These are phyloP conservation scores for Platyscapa corneri DNA, from an alignment of 1,140 invertebrate species.

Conservation along the genomic window DNA sequence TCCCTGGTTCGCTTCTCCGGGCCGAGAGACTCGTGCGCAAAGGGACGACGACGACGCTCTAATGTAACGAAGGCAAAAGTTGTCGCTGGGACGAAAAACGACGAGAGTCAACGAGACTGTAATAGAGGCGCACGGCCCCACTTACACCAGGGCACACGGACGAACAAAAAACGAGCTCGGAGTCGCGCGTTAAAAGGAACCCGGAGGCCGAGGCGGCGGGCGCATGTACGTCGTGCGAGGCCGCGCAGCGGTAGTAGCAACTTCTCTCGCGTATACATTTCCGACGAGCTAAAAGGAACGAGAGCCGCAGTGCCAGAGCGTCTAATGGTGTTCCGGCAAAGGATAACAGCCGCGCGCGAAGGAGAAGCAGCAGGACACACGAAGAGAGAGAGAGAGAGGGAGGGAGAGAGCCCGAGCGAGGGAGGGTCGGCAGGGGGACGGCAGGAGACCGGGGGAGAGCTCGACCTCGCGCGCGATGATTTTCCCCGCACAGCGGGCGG, in stretches of 20 bases:
- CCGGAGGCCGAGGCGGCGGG: slow-evolving; percentile 52
- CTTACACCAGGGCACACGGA: background rate
- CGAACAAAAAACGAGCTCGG: slow-evolving; percentile 49
- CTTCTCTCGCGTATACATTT: background rate
- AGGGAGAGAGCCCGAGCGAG: background rate
- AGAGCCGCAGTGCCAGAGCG: background rate
- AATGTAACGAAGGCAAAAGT: too few relatives aligned
- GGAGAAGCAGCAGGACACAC: background rate
- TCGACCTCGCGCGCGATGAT: slow-evolving; percentile 22
- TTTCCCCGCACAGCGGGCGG: slow-evolving; percentile 35
- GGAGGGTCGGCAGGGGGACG: background rate
- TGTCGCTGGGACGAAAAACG: too few relatives aligned
- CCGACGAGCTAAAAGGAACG: slow-evolving; percentile 9
- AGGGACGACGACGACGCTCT: too few relatives aligned
- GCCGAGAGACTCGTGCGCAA: background rate
- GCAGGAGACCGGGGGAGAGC: background rate
- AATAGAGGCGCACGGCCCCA: background rate
- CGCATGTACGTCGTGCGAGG: slow-evolving; percentile 4
- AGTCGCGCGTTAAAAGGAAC: slow-evolving; percentile 41
- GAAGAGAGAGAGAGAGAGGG: background rate
- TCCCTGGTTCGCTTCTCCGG: background rate
- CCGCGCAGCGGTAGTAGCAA: slow-evolving; percentile 24
- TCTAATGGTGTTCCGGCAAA: slow-evolving; percentile 35
- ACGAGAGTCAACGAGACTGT: too few relatives aligned
- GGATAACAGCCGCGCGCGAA: slow-evolving; percentile 30